A percentile compares a stretch with the other conserved stretches of the same genome.
Conservation (phyloP, 2,113 vertebrate genomes). For the Cololabis saira region DNA sequence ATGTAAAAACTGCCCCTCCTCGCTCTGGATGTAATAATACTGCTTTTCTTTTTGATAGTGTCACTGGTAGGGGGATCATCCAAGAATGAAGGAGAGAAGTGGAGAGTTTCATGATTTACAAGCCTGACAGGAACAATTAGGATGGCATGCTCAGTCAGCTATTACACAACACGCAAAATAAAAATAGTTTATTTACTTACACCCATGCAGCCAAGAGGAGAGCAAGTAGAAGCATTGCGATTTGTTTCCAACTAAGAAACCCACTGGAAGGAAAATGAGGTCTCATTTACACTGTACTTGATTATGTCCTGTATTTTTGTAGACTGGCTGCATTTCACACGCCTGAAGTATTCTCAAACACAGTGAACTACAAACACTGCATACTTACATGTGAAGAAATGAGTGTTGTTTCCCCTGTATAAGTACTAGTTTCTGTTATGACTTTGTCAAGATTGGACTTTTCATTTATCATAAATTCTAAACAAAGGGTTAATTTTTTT, state of each 20-base stretch:
- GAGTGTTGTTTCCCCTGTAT: too few relatives aligned
- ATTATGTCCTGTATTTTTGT: not conserved
- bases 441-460: too few relatives aligned
- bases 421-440: too few relatives aligned
- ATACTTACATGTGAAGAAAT: too few relatives aligned
- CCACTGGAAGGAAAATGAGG: conserved; percentile 24
- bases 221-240: conserved; percentile 21
- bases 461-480: too few relatives aligned
- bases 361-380: too few relatives aligned
- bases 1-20: conserved; percentile 6
- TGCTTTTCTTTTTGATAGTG: conserved; percentile 36
- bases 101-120: conserved; percentile 62
- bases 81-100: conserved; percentile 60
- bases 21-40: conserved; percentile 22
- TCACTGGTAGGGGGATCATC: conserved; percentile 60
- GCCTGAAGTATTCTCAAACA: too few relatives aligned
- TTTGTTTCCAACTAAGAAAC: conserved; percentile 30
- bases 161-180: conserved; percentile 66
- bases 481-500: too few relatives aligned
- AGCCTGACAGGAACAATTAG: conserved; percentile 75
- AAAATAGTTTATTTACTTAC: conserved; percentile 55
- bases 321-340: too few relatives aligned
- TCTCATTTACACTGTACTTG: conserved; percentile 8
- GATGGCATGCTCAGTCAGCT: conserved; percentile 50
- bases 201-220: conserved; percentile 31